Conservation (phyloP, 2,888 invertebrate species). For the Lasioglossum oenotherae region DNA sequence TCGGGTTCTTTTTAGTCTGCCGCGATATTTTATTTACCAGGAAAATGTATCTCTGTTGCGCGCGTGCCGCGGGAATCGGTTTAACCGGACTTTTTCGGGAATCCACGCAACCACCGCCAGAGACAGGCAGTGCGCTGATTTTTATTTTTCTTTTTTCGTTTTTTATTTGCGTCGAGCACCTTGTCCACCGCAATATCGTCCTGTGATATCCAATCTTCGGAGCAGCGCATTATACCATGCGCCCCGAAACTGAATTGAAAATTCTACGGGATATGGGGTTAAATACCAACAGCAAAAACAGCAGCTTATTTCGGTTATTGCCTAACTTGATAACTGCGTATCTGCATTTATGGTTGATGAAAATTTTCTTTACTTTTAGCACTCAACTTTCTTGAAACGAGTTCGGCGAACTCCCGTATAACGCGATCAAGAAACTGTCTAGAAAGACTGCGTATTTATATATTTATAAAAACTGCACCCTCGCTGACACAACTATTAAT, state of each 20-base stretch:
- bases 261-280: not conserved
- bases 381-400: too few relatives aligned
- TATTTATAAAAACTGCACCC: too few relatives aligned
- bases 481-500: too few relatives aligned
- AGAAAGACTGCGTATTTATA: too few relatives aligned
- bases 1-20: conserved; percentile 65
- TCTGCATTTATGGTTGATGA: too few relatives aligned
- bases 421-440: too few relatives aligned
- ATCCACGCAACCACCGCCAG: conserved; percentile 8
- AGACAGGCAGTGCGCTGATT: conserved; percentile 11
- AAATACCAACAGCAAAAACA: too few relatives aligned
- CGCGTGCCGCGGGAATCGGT: conserved; percentile 50
- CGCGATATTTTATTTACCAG: conserved; percentile 75
- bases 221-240: not conserved
- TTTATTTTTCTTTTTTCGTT: not conserved
- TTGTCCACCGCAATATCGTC: conserved; percentile 21
- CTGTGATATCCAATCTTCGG: conserved; percentile 25
- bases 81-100: conserved; percentile 21
- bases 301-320: not conserved
- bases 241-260: conserved; percentile 18
- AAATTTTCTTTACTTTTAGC: too few relatives aligned
- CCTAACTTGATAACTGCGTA: not conserved
- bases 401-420: too few relatives aligned
- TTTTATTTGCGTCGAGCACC: not conserved
- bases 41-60: conserved; percentile 60